These are phyloP conservation scores for Cheirogaleus major DNA, from an alignment of 2,797 vertebrate species.

Conservation along the genomic window DNA sequence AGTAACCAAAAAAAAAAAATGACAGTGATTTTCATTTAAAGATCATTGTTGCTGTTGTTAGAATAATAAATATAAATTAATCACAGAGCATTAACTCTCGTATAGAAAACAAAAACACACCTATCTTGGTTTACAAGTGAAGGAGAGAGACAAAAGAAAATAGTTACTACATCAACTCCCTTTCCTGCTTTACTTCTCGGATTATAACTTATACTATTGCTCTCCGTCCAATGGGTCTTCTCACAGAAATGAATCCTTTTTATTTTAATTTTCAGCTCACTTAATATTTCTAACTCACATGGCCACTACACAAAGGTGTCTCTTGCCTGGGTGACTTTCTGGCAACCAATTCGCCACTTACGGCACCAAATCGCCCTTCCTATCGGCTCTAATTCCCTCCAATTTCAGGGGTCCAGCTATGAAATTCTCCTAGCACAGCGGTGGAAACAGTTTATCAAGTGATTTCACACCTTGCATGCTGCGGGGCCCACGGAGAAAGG, in stretches of 20 bases:
- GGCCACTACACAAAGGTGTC: not conserved
- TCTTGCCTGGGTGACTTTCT: not conserved
- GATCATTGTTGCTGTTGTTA: not conserved
- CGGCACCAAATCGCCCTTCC: conserved; percentile 23
- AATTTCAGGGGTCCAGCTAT: conserved; percentile 4
- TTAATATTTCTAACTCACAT: not conserved
- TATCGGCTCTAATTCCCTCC: conserved; percentile 3
- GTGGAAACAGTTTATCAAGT: not conserved
- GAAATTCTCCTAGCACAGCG: conserved; percentile 48
- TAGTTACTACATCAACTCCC: not conserved
- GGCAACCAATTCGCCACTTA: not conserved
- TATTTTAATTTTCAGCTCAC: not conserved
- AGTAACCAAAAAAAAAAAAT: not conserved
- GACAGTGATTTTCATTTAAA: conserved; percentile 40
- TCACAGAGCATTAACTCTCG: not conserved
- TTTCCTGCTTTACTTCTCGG: not conserved
- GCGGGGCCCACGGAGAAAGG: not conserved
- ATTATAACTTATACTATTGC: not conserved
- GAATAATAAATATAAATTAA: conserved; percentile 1
- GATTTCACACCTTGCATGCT: conserved; percentile 1
- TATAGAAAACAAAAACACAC: not conserved
- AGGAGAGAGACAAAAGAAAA: not conserved
- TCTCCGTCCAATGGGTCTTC: not conserved
- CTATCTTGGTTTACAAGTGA: not conserved
- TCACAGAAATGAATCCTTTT: not conserved